phyloP scores from a whole-genome alignment of 2,888 invertebrate species.

The Diaphora mendica region DNA sequence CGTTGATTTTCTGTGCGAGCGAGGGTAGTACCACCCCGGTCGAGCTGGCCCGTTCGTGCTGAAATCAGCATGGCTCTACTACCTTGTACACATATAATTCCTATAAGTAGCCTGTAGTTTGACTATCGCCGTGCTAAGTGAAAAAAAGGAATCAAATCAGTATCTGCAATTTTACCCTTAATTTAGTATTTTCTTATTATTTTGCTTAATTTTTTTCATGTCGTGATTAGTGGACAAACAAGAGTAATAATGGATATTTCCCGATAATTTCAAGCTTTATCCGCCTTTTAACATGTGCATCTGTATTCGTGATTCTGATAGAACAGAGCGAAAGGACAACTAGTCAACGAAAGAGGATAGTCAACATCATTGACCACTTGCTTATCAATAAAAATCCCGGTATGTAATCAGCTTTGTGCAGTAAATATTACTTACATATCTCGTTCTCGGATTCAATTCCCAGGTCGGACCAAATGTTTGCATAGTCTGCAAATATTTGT shows the following conservation, averaged over 20 bases:
- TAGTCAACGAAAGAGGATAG: conserved; percentile 61
- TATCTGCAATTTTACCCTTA: not conserved
- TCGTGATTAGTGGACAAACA: conserved; percentile 51
- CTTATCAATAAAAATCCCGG: conserved; percentile 67
- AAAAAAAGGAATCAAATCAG: too few species aligned
- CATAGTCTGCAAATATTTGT: too few species aligned
- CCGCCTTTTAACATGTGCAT: conserved; percentile 62
- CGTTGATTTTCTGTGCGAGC: too few species aligned
- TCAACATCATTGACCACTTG: conserved; percentile 66
- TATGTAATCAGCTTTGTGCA: conserved; percentile 39
- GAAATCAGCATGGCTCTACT: too few species aligned
- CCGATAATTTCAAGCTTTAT: conserved; percentile 62
- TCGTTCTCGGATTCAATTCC: too few species aligned
- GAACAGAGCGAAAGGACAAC: conserved; percentile 69
- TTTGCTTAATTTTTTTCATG: not conserved
- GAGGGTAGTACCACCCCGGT: too few species aligned
- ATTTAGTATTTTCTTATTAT: too few species aligned
- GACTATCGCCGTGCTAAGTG: too few species aligned
- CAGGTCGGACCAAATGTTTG: too few species aligned
- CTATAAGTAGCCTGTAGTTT: not conserved
- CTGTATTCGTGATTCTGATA: conserved; percentile 62
- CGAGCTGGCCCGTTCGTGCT: too few species aligned
- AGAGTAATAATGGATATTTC: conserved; percentile 50
- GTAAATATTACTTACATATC: not conserved
- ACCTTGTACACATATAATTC: not conserved